Evolutionary conservation across 1,140 invertebrate genomes (phyloP).

Genomic region (Drosophila mauritiana): DNA sequence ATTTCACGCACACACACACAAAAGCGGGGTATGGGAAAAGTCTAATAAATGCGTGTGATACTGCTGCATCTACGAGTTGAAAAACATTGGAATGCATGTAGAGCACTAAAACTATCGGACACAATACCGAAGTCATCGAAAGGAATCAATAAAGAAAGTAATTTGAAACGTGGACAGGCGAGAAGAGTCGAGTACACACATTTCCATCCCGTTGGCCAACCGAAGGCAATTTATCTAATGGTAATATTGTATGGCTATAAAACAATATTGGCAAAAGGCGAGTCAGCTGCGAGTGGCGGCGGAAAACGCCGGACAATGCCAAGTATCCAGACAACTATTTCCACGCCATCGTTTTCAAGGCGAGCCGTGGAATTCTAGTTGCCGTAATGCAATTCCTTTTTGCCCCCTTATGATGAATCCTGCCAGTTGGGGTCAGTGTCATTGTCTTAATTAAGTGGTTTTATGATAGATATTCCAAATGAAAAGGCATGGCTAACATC

Average conservation of each 20-base stretch:
- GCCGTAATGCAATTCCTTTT: conserved; percentile 31
- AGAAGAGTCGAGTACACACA: not conserved
- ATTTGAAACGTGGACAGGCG: conserved; percentile 72
- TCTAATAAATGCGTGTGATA: conserved; percentile 27
- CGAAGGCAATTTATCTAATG: conserved; percentile 81
- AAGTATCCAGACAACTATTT: conserved; percentile 12
- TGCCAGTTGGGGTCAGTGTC: conserved; percentile 8
- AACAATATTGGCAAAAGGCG: conserved; percentile 81
- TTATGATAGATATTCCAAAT: not conserved
- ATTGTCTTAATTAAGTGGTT: conserved; percentile 4
- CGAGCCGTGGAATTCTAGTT: conserved; percentile 32
- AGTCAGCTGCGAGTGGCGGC: conserved; percentile 37
- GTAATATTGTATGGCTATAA: conserved; percentile 82
- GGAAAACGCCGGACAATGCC: not conserved
- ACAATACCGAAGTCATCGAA: conserved; percentile 52
- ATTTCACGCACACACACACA: conserved; percentile 68
- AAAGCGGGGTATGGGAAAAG: conserved; percentile 16
- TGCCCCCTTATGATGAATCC: not conserved
- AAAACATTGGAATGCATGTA: conserved; percentile 55
- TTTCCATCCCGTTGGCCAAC: too few relatives aligned
- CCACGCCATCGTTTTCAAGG: conserved; percentile 51
- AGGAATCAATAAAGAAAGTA: conserved; percentile 81
- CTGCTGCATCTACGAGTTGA: not conserved
- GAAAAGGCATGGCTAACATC: not conserved
- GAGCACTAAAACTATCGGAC: conserved; percentile 53